Evolutionary conservation across 2,113 vertebrate species (phyloP), one percentile per base, ranked within the genome.

Genomic region (Phodopus roborovskii): DNA sequence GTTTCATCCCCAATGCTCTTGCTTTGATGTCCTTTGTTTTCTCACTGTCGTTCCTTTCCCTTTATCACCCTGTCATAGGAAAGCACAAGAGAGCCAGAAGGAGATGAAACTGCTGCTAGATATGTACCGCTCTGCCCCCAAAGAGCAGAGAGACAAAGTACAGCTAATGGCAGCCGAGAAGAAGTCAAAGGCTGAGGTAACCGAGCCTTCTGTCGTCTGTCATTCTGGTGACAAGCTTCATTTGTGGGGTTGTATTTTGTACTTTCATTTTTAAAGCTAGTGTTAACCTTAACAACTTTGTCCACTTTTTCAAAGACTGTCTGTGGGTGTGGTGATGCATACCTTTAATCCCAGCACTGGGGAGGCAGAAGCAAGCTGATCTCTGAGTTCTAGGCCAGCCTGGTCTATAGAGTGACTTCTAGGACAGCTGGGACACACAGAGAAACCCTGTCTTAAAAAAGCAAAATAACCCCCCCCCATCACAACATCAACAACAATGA

Each of bases 151-250:
- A 53, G 99, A 99, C 98, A 99, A 99, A 98, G 99, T 99, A 12
- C 99, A 99, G 97, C 98, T 99, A 8, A 99, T 99, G 99, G 99
- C 99, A 88, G 99, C 99, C 42, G 99, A 99, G 98, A 99, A 99
- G 98, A 99, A 99, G 97, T 97, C 99, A 36, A 99, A 99, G 98
- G 99, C 99, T 83, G 99, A 99, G 99, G 99, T 99, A 98, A 98
- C 94, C 11, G 3, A 26, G 94, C 95, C 39, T 91, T 20, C 39
- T 7, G 0, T 70, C 92, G n/a, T 70, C 64, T 93, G 36, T 96
- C 42, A 50, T 89, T 89, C 36, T 78, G 79, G 39, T 94, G 20
- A 16, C 64, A 78, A 26, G 91, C 90, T 36, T 91, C 17, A 73
- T 84, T 71, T 94, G 50, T 60, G 62, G 62, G 45, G 1, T 85